Conservation (phyloP, 2,797 vertebrate genomes). For the Gallinago stenura region DNA sequence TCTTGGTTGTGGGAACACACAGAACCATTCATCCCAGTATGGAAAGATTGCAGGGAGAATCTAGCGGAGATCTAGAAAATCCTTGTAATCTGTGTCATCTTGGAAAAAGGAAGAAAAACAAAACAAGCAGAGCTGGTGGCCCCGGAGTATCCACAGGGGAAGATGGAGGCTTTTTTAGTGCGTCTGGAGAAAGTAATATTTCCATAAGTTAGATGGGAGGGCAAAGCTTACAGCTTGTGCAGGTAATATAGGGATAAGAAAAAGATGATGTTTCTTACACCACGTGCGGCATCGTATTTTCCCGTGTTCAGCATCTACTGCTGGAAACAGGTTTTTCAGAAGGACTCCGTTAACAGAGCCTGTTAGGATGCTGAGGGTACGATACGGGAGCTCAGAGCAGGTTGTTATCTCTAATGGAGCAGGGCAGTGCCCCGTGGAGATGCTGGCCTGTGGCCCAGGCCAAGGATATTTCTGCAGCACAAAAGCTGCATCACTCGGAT, state of each 20-base stretch:
- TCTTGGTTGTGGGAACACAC: conserved; percentile 53
- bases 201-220: not conserved
- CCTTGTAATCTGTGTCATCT: not conserved
- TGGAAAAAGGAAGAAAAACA: not conserved
- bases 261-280: not conserved
- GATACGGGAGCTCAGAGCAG: not conserved
- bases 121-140: not conserved
- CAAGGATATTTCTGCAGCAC: not conserved
- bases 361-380: not conserved
- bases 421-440: conserved; percentile 26
- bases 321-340: not conserved
- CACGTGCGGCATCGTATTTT: fast-evolving
- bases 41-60: conserved; percentile 5
- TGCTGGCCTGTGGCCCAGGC: not conserved
- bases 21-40: conserved; percentile 39
- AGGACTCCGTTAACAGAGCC: not conserved
- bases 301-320: not conserved
- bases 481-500: not conserved
- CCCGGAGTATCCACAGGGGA: not conserved
- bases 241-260: not conserved
- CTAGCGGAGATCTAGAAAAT: not conserved
- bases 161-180: not conserved
- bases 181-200: not conserved
- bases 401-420: conserved; percentile 3
- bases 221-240: not conserved